Evolutionary conservation across 2,888 invertebrate species (phyloP).

Genomic region (Serripes groenlandicus): DNA sequence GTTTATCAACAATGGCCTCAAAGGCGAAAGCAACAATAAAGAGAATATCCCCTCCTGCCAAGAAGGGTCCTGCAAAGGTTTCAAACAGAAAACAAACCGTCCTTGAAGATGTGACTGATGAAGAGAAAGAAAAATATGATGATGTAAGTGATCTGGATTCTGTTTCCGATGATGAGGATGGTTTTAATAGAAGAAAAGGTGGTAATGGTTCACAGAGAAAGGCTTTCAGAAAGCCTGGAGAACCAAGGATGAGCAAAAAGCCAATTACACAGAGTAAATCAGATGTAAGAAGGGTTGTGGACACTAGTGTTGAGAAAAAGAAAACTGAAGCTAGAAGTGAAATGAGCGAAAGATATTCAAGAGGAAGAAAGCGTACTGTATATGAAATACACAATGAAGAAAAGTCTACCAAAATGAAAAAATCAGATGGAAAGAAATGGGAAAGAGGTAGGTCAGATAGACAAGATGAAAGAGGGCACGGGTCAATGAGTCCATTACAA

Average conservation of each 20-base stretch:
- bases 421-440: background rate
- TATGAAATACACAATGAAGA: background rate
- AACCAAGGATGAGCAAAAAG: slow-evolving; percentile 31
- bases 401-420: background rate
- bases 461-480: background rate
- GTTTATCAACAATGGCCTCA: background rate
- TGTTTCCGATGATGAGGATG: slow-evolving; percentile 55
- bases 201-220: slow-evolving; percentile 26
- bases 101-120: slow-evolving; percentile 50
- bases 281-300: slow-evolving; percentile 53
- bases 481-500: slow-evolving; percentile 57
- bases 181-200: background rate
- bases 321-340: background rate
- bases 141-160: slow-evolving; percentile 59
- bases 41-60: slow-evolving; percentile 34
- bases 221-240: slow-evolving; percentile 55
- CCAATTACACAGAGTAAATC: background rate
- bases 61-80: background rate
- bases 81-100: background rate
- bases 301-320: background rate
- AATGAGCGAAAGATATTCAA: background rate
- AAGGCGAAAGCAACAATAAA: slow-evolving; percentile 21
- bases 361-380: slow-evolving; percentile 10
- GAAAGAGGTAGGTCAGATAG: background rate
- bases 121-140: slow-evolving; percentile 43